Evolutionary conservation across 2,113 vertebrate species (phyloP), one percentile per base, ranked within the genome.

Genomic region (Pterophyllum scalare): DNA sequence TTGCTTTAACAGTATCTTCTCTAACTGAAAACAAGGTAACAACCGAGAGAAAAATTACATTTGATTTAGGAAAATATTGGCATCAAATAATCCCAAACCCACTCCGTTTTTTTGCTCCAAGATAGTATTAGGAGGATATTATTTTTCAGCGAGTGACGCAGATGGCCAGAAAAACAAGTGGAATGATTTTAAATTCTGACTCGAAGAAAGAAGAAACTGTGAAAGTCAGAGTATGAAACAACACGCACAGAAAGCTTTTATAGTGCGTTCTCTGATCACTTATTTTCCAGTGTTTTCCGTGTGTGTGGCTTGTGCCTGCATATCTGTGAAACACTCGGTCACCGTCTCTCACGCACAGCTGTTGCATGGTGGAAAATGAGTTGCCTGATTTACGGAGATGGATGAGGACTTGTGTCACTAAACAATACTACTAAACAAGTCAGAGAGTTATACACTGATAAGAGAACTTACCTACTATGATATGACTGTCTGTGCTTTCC

Each of bases 61-160:
- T 79, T 75, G 9, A 82, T 28, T 67, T 58, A 31, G 61, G 22
- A 56, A 79, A 84, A 56, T 58, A 13, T 49, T 83, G 43, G 31
- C 57, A 54, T 43, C n/a, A 67, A 70, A 26, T 20, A 40, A 52
- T 40, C 28, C 81, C 7, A 59, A 49, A 49, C 33, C 33, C 57
- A 43, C 28, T 59, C 67, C 38, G 38, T 46, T 74, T 22, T 78
- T 43, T 82, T 62, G 59, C 38, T 84, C 79, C 75, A 74, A 58
- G 56, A 59, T 31, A 76, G 81, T 52, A 40, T 82, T 56, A 49
- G 43, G 4, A 58, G 2, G n/a, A 43, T 75, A 49, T 79, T 74
- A 31, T 59, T 59, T 74, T 75, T 75, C 59, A 77, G 67, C 3
- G 3, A 24, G 33, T 79, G 77, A 75, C 33, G 14, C 79, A 80